Evolutionary conservation across 2,113 vertebrate species (phyloP).

Genomic region (Phodopus roborovskii): DNA sequence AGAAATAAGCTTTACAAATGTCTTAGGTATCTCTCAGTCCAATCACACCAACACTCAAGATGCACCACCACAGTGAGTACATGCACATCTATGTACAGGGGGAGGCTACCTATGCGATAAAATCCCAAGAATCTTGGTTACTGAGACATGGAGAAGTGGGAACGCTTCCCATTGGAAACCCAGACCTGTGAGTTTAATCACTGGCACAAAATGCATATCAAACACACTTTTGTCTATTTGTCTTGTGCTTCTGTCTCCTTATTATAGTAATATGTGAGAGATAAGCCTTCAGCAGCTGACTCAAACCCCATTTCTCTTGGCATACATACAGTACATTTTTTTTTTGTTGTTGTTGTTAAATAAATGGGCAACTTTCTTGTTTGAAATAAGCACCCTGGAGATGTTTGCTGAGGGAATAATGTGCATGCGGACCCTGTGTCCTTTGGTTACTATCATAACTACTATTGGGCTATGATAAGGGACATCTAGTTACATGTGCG

Average conservation of each 20-base stretch:
- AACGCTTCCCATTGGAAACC: not conserved
- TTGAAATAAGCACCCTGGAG: not conserved
- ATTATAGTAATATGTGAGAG: not conserved
- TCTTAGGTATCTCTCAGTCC: not conserved
- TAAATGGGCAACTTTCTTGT: not conserved
- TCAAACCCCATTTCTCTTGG: not conserved
- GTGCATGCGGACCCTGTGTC: not conserved
- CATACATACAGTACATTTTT: not conserved
- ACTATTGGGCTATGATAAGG: not conserved
- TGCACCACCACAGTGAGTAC: not conserved
- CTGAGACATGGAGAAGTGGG: not conserved
- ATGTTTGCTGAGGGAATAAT: not conserved
- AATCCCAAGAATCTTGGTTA: not conserved
- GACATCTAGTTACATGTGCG: not conserved
- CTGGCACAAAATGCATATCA: not conserved
- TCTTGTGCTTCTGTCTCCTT: not conserved
- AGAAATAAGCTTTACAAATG: not conserved
- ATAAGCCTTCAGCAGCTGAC: not conserved
- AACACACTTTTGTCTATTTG: not conserved
- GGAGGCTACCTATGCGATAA: not conserved
- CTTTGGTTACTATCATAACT: not conserved
- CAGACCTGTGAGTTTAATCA: not conserved
- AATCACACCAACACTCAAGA: not conserved
- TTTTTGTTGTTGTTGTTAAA: not conserved
- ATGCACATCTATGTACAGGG: not conserved